Percentiles rank a stretch among this genome's conserved stretches.
phyloP scores from a whole-genome alignment of 2,888 invertebrate genomes.

The Bellardia bayeri region DNA sequence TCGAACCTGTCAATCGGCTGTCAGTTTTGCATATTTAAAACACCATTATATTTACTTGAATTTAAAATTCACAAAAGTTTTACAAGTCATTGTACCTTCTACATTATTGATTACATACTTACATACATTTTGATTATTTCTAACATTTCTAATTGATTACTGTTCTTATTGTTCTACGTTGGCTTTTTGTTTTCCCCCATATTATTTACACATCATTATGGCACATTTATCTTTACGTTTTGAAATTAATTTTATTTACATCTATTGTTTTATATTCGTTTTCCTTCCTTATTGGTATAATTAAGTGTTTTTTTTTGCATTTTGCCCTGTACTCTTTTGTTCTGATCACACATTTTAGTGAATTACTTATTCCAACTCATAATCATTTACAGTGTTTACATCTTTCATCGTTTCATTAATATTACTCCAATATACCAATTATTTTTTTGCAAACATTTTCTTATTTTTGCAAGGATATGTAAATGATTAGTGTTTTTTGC shows the following conservation, averaged over 20 bases:
- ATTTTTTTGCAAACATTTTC: background rate
- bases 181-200: background rate
- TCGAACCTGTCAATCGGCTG: too few relatives aligned
- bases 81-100: background rate
- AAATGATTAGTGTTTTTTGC: background rate
- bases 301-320: background rate
- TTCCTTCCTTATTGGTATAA: background rate
- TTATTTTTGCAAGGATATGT: background rate
- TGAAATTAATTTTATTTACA: constrained; percentile 3
- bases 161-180: background rate
- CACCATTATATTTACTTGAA: too few relatives aligned
- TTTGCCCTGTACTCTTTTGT: background rate
- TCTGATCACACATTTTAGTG: background rate
- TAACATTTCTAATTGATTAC: background rate
- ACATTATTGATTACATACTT: background rate
- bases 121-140: background rate
- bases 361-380: too few relatives aligned
- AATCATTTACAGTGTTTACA: background rate
- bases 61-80: too few relatives aligned
- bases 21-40: too few relatives aligned
- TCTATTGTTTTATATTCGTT: background rate
- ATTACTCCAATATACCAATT: background rate
- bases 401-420: background rate
- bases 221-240: background rate
- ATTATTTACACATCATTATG: constrained; percentile 3